Percentiles rank a stretch among this genome's conserved stretches.
These are phyloP conservation scores for Neoscelio sp. DNA, from an alignment of 2,888 invertebrate species.

Conservation along the genomic window DNA sequence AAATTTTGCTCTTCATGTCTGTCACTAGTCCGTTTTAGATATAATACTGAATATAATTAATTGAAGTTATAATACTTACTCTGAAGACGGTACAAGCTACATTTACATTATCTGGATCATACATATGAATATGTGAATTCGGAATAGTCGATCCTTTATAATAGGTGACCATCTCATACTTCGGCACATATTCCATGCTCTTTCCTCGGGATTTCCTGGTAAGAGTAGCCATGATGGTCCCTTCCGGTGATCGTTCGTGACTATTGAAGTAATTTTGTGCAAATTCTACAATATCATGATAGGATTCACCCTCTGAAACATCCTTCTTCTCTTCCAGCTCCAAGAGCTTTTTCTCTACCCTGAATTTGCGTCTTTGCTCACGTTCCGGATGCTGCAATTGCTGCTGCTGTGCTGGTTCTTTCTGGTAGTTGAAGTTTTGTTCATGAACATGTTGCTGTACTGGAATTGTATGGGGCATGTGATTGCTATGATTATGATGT, in stretches of 20 bases:
- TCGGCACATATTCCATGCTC: constrained; percentile 91
- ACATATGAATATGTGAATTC: constrained; percentile 96
- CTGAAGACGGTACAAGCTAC: constrained; percentile 95
- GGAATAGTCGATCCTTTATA: constrained; percentile 95
- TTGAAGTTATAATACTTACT: constrained; percentile 85
- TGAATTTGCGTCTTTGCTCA: constrained; percentile 91
- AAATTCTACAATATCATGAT: constrained; percentile 95
- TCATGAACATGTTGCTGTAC: constrained; percentile 70
- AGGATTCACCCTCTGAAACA: constrained; percentile 80
- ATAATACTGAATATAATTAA: constrained; percentile 5
- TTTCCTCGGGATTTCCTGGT: constrained; percentile 89
- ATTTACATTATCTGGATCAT: constrained; percentile 96
- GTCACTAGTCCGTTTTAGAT: neutral
- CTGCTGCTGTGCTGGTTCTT: constrained; percentile 69
- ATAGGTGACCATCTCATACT: constrained; percentile 96
- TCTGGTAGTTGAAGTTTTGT: constrained; percentile 65
- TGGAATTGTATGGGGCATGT: constrained; percentile 60
- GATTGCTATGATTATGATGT: constrained; percentile 68
- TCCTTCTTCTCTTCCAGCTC: constrained; percentile 88
- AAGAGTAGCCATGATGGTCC: constrained; percentile 93
- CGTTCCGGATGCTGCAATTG: constrained; percentile 85
- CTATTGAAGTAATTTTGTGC: constrained; percentile 97
- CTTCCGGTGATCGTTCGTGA: constrained; percentile 93
- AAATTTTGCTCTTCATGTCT: neutral
- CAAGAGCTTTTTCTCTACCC: constrained; percentile 93